phyloP scores from a whole-genome alignment of 1,140 invertebrate genomes.

The Rhopalosiphum maidis region DNA sequence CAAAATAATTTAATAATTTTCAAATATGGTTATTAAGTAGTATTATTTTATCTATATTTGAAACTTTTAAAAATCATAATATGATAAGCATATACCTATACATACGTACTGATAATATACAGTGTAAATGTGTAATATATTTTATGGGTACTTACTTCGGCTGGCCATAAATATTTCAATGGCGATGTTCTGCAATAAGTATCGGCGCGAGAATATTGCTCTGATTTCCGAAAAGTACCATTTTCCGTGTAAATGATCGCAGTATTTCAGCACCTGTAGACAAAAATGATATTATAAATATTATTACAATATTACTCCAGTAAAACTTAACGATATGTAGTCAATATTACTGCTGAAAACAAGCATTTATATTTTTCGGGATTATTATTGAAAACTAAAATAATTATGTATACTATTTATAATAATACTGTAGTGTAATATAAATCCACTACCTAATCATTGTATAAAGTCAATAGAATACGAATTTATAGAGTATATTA shows the following conservation, averaged over 20 bases:
- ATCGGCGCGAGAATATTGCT: constrained; percentile 96
- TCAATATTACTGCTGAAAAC: background rate
- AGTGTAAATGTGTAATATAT: background rate
- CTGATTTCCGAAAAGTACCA: constrained; percentile 99
- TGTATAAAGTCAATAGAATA: background rate
- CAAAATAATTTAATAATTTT: background rate
- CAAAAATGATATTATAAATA: constrained; percentile 56
- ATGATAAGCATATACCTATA: background rate
- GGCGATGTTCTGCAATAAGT: constrained; percentile 95
- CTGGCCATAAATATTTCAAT: constrained; percentile 98
- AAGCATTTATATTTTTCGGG: background rate
- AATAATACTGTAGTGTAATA: background rate
- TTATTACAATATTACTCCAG: background rate
- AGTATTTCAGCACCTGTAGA: constrained; percentile 91
- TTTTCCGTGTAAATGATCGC: constrained; percentile 96
- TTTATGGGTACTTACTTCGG: constrained; percentile 80
- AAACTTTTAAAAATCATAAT: background rate
- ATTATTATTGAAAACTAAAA: background rate
- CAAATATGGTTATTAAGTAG: background rate
- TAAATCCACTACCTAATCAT: background rate
- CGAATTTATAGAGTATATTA: too few relatives aligned
- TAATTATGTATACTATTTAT: background rate
- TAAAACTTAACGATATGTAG: background rate
- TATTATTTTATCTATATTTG: background rate
- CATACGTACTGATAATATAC: background rate